Percentiles rank a stretch among this genome's conserved stretches.
Evolutionary conservation across 2,888 invertebrate species (phyloP).

Genomic region (Drosophila borealis): DNA sequence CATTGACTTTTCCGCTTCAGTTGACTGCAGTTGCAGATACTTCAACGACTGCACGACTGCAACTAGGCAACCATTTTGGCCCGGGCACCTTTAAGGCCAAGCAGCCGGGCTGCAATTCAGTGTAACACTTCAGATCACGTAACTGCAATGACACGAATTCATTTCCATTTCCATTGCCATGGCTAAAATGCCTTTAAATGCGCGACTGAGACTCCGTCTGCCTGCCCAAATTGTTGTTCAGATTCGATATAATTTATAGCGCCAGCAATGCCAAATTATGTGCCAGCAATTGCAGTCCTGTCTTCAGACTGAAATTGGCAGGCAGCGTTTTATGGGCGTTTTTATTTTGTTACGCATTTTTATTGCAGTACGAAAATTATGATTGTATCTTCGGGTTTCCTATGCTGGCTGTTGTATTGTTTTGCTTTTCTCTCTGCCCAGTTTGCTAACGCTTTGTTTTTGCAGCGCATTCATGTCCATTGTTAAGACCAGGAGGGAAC

Average conservation of each 20-base stretch:
- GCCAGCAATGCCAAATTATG: conserved; percentile 63
- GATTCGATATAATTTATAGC: conserved; percentile 71
- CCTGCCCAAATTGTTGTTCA: conserved; percentile 27
- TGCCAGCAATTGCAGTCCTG: conserved; percentile 65
- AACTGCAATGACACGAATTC: conserved; percentile 74
- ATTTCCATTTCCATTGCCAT: conserved; percentile 64
- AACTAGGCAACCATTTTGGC: conserved; percentile 5
- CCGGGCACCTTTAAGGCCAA: conserved; percentile 18
- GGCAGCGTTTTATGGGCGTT: conserved; percentile 67
- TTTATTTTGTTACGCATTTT: conserved; percentile 77
- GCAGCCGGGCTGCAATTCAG: conserved; percentile 1
- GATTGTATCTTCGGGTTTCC: conserved; percentile 57
- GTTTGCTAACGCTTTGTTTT: conserved; percentile 36
- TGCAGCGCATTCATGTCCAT: background rate
- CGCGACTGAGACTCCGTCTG: background rate
- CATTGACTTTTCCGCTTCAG: conserved; percentile 43
- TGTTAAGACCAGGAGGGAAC: conserved; percentile 19
- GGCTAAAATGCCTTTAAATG: conserved; percentile 60
- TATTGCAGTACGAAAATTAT: conserved; percentile 74
- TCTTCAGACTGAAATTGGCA: conserved; percentile 57
- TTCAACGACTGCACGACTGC: conserved; percentile 6
- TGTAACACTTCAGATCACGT: conserved; percentile 75
- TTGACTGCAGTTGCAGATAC: conserved; percentile 14
- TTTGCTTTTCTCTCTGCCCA: conserved; percentile 2
- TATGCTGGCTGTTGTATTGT: conserved; percentile 22